phyloP scores from a whole-genome alignment of 1,140 invertebrate species.

The Drosophila watanabei region DNA sequence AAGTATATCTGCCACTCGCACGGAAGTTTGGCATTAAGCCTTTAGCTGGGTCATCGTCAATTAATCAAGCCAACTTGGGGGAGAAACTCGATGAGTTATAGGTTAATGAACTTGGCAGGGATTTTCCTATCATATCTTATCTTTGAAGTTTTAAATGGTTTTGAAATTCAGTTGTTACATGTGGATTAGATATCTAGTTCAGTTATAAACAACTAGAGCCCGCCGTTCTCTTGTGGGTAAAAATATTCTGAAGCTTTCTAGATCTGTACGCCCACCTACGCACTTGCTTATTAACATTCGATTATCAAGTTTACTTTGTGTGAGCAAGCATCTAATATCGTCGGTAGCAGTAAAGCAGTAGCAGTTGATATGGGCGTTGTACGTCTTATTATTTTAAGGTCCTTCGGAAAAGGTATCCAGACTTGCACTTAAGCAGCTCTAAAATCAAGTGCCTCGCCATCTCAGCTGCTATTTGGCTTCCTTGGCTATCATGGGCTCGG shows the following conservation, averaged over 20 bases:
- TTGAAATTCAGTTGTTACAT: background rate
- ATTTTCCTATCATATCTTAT: conserved; percentile 9
- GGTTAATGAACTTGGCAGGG: conserved; percentile 17
- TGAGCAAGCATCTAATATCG: too few species aligned
- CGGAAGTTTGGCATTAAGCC: conserved; percentile 66
- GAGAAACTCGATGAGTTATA: conserved; percentile 20
- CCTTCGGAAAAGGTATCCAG: background rate
- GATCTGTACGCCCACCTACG: too few species aligned
- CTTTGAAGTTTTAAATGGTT: background rate
- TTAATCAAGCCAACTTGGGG: conserved; percentile 31
- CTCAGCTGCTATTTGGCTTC: conserved; percentile 3
- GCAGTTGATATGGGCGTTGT: background rate
- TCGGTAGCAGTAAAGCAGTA: background rate
- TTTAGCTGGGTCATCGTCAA: conserved; percentile 69
- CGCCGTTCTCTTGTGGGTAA: too few species aligned
- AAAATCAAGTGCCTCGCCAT: conserved; percentile 1
- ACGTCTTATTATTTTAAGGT: background rate
- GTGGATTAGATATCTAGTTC: background rate
- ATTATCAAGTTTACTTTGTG: too few species aligned
- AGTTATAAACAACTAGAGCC: too few species aligned
- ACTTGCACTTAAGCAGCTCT: background rate
- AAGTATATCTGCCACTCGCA: conserved; percentile 59
- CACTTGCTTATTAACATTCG: too few species aligned
- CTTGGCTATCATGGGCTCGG: conserved; percentile 3
- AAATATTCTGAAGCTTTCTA: too few species aligned